Percentiles rank a stretch among this genome's conserved stretches.
These are phyloP conservation scores for Urocyon cinereoargenteus DNA, from an alignment of 2,797 vertebrate genomes.

Conservation along the genomic window DNA sequence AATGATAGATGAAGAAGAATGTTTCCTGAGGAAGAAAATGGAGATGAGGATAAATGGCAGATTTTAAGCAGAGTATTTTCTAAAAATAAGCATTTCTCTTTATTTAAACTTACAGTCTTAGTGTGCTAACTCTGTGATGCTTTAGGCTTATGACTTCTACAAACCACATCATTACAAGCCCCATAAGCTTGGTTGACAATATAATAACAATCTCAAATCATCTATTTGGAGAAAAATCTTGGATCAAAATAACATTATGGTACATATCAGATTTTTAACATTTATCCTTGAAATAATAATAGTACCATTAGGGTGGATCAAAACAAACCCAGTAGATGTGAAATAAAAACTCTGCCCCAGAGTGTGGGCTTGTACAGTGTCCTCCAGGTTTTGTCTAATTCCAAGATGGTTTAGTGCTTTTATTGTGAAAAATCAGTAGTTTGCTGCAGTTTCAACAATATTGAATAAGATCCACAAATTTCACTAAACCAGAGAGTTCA, in stretches of 20 bases:
- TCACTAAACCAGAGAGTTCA: background rate
- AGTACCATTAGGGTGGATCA: background rate
- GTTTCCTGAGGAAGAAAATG: background rate
- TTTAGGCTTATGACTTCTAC: background rate
- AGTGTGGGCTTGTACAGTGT: background rate
- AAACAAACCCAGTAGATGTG: background rate
- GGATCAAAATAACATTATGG: constrained; percentile 42
- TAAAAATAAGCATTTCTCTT: constrained; percentile 57
- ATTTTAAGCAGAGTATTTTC: constrained; percentile 36
- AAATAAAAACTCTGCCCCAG: background rate
- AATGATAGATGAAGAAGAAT: constrained; percentile 16
- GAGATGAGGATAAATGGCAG: constrained; percentile 25
- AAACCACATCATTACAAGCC: background rate
- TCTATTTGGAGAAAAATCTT: background rate
- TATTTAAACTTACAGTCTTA: constrained; percentile 30
- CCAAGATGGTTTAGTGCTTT: background rate
- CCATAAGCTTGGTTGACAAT: background rate
- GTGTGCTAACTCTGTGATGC: background rate
- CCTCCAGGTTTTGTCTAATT: background rate
- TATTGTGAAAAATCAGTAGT: background rate
- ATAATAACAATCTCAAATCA: background rate
- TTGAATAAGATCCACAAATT: background rate
- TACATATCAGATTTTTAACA: background rate
- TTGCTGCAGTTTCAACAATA: background rate
- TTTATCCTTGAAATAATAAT: constrained; percentile 33